A percentile compares a stretch with the other conserved stretches of the same genome.
Conservation (phyloP, 2,888 invertebrate species). For the Oscheius sp. region DNA sequence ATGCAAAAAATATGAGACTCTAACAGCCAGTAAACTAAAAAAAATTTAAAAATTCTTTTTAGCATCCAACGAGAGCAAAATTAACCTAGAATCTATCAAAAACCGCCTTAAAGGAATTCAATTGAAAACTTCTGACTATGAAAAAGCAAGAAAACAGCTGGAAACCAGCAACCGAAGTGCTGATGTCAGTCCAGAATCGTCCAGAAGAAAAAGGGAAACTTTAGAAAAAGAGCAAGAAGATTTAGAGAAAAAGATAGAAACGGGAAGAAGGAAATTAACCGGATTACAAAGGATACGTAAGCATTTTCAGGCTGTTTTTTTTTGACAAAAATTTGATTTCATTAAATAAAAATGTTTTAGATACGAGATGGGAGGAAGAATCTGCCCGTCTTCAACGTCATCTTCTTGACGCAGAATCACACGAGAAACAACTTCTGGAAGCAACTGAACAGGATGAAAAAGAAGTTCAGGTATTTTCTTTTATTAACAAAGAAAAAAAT, state of each 20-base stretch:
- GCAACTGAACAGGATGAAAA: conserved; percentile 6
- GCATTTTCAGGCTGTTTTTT: neutral
- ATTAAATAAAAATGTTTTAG: neutral
- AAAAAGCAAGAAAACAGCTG: neutral
- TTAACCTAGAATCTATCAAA: neutral
- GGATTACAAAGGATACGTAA: neutral
- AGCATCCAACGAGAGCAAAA: conserved; percentile 8
- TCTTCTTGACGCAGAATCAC: neutral
- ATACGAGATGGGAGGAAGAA: neutral
- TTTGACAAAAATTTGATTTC: too few relatives aligned
- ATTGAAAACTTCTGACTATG: neutral
- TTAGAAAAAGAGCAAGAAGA: neutral
- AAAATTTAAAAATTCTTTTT: neutral
- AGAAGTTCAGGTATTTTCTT: conserved; percentile 20
- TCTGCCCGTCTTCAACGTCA: neutral
- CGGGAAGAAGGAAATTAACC: neutral
- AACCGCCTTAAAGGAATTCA: neutral
- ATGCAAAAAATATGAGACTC: conserved; percentile 43
- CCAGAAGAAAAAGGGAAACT: neutral
- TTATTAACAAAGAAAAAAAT: too few relatives aligned
- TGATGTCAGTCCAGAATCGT: neutral
- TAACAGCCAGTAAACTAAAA: too few relatives aligned
- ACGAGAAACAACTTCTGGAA: conserved; percentile 3
- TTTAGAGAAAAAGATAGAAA: neutral
- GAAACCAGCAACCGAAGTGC: neutral